A percentile compares a stretch with the other conserved stretches of the same genome.
Evolutionary conservation across 2,888 invertebrate species (phyloP).

Genomic region (Pilophorus perplexus): DNA sequence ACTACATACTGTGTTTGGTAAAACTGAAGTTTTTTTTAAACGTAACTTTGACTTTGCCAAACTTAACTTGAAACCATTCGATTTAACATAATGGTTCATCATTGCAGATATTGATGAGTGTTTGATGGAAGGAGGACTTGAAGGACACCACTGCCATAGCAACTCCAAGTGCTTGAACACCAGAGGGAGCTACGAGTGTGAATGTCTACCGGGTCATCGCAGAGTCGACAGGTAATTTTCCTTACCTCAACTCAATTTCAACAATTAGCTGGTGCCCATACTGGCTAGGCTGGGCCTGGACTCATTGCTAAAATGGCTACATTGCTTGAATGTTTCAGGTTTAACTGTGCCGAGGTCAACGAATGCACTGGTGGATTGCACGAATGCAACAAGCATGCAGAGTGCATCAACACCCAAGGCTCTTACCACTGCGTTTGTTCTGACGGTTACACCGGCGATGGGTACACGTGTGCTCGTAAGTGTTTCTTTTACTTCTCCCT

Average conservation of each 20-base stretch:
- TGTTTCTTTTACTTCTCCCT: constrained; percentile 47
- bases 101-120: constrained; percentile 82
- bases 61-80: too few relatives aligned
- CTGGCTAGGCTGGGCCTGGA: too few relatives aligned
- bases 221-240: constrained; percentile 65
- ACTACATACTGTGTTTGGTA: too few relatives aligned
- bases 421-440: constrained; percentile 74
- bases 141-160: constrained; percentile 81
- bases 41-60: too few relatives aligned
- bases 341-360: constrained; percentile 76
- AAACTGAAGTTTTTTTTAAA: too few relatives aligned
- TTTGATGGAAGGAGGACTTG: constrained; percentile 68
- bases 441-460: constrained; percentile 73
- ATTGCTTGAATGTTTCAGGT: constrained; percentile 53
- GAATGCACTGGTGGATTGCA: constrained; percentile 72
- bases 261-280: too few relatives aligned
- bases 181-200: constrained; percentile 77
- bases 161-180: constrained; percentile 82
- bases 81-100: too few relatives aligned
- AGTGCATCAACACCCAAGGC: constrained; percentile 77
- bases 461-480: constrained; percentile 76
- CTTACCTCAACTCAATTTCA: neutral
- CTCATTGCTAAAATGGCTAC: too few relatives aligned
- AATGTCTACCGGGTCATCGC: constrained; percentile 76
- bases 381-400: constrained; percentile 71